Evolutionary conservation across 2,113 vertebrate genomes (phyloP).

Genomic region (Eidolon helvum): DNA sequence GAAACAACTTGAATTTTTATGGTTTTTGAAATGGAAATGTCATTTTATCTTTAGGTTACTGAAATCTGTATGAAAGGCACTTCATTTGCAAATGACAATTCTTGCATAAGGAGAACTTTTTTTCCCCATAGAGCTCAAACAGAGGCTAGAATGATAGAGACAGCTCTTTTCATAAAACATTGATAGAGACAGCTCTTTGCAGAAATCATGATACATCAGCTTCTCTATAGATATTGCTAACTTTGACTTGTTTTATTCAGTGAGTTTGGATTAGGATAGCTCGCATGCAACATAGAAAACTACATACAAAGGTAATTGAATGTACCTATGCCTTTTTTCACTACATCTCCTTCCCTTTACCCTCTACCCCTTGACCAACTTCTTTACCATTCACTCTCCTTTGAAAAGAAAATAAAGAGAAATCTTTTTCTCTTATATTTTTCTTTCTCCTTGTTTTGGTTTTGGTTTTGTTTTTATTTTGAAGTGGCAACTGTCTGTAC

Average conservation of each 20-base stretch:
- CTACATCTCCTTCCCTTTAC: neutral
- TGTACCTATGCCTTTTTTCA: neutral
- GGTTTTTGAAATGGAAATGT: neutral
- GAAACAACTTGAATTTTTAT: neutral
- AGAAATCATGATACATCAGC: constrained; percentile 13
- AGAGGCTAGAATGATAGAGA: neutral
- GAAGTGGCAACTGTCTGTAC: neutral
- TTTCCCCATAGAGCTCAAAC: neutral
- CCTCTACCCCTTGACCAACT: neutral
- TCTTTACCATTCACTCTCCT: neutral
- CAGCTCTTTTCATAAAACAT: neutral
- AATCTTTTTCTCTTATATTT: neutral
- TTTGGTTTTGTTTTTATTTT: constrained; percentile 1
- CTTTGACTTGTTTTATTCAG: neutral
- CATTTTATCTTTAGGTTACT: neutral
- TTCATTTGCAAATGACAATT: constrained; percentile 35
- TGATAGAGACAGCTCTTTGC: neutral
- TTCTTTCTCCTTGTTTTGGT: neutral
- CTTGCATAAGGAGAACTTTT: neutral
- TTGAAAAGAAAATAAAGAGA: neutral
- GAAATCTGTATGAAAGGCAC: neutral
- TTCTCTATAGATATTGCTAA: neutral
- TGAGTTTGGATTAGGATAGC: neutral
- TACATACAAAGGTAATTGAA: neutral
- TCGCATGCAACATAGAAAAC: neutral